Evolutionary conservation across 2,888 invertebrate genomes (phyloP).

Genomic region (Tuberolachnus salignus): DNA sequence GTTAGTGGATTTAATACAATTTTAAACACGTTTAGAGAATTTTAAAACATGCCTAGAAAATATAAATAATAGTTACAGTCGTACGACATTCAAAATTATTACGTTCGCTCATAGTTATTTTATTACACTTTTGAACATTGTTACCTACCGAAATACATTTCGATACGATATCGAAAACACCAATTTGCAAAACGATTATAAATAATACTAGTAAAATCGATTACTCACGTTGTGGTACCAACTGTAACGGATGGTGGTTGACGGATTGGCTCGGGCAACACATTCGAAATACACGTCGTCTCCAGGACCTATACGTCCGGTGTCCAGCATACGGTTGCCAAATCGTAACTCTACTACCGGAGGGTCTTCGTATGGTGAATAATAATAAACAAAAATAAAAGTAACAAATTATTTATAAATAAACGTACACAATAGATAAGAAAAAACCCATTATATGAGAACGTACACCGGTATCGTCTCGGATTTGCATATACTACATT

Average conservation of each 20-base stretch:
- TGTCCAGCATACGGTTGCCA: constrained; percentile 40
- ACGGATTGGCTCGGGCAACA: constrained; percentile 46
- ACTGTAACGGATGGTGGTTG: constrained; percentile 53
- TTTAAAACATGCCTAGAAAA: background rate
- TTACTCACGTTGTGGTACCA: constrained; percentile 55
- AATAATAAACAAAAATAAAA: too few relatives aligned
- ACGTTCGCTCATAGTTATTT: too few relatives aligned
- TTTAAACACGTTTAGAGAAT: background rate
- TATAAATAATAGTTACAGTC: constrained; percentile 3
- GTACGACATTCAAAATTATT: background rate
- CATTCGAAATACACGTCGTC: constrained; percentile 51
- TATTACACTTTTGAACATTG: background rate
- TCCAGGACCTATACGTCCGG: constrained; percentile 45
- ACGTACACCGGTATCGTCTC: too few relatives aligned
- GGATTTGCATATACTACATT: too few relatives aligned
- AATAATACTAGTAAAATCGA: constrained; percentile 15
- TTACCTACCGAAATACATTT: background rate
- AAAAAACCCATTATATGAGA: too few relatives aligned
- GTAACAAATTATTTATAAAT: too few relatives aligned
- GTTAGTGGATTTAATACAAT: background rate
- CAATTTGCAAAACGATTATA: background rate
- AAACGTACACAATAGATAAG: too few relatives aligned
- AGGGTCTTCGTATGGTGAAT: constrained; percentile 13
- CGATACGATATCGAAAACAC: background rate
- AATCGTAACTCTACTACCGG: constrained; percentile 30